Conservation (phyloP, 2,888 invertebrate species). For the Amblyjoppa proteus region DNA sequence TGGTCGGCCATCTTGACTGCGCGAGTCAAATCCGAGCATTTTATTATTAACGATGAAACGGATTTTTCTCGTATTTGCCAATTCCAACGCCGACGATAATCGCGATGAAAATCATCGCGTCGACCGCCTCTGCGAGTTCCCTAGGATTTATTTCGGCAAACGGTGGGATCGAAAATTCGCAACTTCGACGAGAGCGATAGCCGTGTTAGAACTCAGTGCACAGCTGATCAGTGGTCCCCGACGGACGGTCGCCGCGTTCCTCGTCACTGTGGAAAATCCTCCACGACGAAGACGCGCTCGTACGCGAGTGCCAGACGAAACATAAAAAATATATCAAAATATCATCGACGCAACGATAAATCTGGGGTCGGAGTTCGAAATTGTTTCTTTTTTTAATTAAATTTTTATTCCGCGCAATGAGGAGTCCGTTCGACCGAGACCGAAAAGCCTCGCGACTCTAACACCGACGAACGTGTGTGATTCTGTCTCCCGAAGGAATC, state of each 20-base stretch:
- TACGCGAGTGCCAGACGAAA: constrained; percentile 28
- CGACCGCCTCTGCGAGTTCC: neutral
- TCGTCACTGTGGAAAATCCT: constrained; percentile 67
- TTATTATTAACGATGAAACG: constrained; percentile 16
- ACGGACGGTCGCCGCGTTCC: constrained; percentile 75
- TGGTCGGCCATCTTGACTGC: constrained; percentile 77
- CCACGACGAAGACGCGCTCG: constrained; percentile 45
- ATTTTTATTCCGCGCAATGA: constrained; percentile 43
- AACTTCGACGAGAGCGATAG: constrained; percentile 46
- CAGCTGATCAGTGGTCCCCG: constrained; percentile 81
- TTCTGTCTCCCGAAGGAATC: constrained; percentile 8
- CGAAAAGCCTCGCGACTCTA: constrained; percentile 24
- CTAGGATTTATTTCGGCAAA: constrained; percentile 8
- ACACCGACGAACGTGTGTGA: constrained; percentile 11
- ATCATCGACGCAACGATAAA: constrained; percentile 31
- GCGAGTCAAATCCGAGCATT: constrained; percentile 57
- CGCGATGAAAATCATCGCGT: neutral
- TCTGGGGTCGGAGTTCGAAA: constrained; percentile 2
- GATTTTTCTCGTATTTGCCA: neutral
- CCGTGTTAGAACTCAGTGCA: constrained; percentile 76
- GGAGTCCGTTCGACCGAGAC: constrained; percentile 35
- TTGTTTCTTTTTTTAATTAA: constrained; percentile 22
- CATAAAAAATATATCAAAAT: constrained; percentile 39
- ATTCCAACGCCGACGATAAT: neutral
- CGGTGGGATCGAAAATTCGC: neutral